Evolutionary conservation across 1,140 invertebrate genomes (phyloP).

Genomic region (Cherax destructor): DNA sequence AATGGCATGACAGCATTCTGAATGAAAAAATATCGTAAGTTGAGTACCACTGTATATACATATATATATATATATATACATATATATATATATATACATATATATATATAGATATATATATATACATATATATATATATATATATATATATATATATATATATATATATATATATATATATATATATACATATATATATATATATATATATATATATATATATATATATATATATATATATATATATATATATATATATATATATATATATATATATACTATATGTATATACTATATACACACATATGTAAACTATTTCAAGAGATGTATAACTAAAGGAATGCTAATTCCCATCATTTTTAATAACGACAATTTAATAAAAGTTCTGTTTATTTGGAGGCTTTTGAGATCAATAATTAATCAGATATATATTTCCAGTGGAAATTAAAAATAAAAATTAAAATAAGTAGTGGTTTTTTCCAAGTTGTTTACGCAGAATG

Average conservation of each 20-base stretch:
- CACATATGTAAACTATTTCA: not conserved
- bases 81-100: not conserved
- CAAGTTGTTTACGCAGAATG: not conserved
- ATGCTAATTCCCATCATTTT: not conserved
- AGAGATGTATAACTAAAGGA: not conserved
- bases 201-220: constrained; percentile 23
- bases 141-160: too few relatives aligned
- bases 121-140: too few relatives aligned
- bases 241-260: constrained; percentile 5
- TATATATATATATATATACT: too few relatives aligned
- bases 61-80: constrained; percentile 16
- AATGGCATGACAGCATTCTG: too few relatives aligned
- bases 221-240: not conserved
- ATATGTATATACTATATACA: too few relatives aligned
- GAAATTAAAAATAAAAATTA: not conserved
- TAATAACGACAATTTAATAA: not conserved
- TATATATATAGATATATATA: too few relatives aligned
- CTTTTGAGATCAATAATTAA: not conserved
- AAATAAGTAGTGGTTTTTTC: not conserved
- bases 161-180: too few relatives aligned
- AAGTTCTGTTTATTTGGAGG: not conserved
- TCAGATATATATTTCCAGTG: not conserved
- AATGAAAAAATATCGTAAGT: too few relatives aligned
- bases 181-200: too few relatives aligned
- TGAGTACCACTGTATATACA: too few relatives aligned